These are phyloP conservation scores for sheep (Ovis aries) DNA, from an alignment of 2,113 vertebrate genomes.

Conservation along the genomic window ARS-UI_Ramb_v3.0 NC_056056.1:29411501-29412000, in stretches of 20 bases:
- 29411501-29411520: neutral
- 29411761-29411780: slow-evolving; percentile 19
- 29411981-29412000: neutral
- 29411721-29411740: slow-evolving; percentile 25
- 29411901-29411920: neutral
- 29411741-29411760: slow-evolving; percentile 38
- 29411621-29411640: neutral
- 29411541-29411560: neutral
- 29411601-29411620: neutral
- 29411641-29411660: slow-evolving; percentile 49
- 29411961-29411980: slow-evolving; percentile 5
- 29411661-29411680: slow-evolving; percentile 60
- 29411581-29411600: neutral
- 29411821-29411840: slow-evolving; percentile 50
- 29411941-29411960: neutral
- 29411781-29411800: slow-evolving; percentile 50
- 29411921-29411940: neutral
- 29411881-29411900: slow-evolving; percentile 41
- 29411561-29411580: neutral
- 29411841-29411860: slow-evolving; percentile 53
- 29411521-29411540: neutral
- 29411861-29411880: neutral
- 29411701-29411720: neutral
- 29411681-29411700: slow-evolving; percentile 59
- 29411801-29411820: slow-evolving; percentile 50